A percentile compares a stretch with the other conserved stretches of the same genome.
These are phyloP conservation scores for Dendroctonus ponderosae DNA, from an alignment of 1,140 invertebrate genomes.

Conservation along the genomic window DNA sequence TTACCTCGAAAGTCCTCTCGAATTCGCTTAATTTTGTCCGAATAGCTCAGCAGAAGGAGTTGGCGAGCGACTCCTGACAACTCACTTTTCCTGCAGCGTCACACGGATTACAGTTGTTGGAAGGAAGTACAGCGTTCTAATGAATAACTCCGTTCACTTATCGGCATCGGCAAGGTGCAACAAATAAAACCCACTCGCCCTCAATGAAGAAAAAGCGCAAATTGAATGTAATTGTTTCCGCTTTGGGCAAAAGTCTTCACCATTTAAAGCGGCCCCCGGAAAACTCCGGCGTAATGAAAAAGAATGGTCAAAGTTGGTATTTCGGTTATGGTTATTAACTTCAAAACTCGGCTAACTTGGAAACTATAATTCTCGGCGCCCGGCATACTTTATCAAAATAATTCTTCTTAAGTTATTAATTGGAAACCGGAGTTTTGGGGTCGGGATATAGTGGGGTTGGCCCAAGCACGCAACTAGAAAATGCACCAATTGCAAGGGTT, in stretches of 20 bases:
- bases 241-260: conserved; percentile 3
- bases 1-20: conserved; percentile 9
- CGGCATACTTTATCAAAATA: conserved; percentile 45
- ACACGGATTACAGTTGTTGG: too few relatives aligned
- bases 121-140: too few relatives aligned
- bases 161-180: too few relatives aligned
- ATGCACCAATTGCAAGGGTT: conserved; percentile 1
- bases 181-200: too few relatives aligned
- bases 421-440: conserved; percentile 24
- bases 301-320: conserved; percentile 46
- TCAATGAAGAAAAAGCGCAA: too few relatives aligned
- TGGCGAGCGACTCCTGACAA: conserved; percentile 1
- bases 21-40: conserved; percentile 11
- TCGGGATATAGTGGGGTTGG: background rate
- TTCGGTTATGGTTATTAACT: conserved; percentile 47
- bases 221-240: too few relatives aligned
- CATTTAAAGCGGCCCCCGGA: conserved; percentile 34
- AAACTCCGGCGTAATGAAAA: conserved; percentile 44
- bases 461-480: background rate
- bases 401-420: conserved; percentile 45
- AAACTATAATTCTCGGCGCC: conserved; percentile 40
- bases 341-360: conserved; percentile 35
- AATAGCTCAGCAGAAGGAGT: conserved; percentile 9
- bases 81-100: background rate
- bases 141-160: too few relatives aligned